Conservation (phyloP, 2,888 invertebrate genomes). For the Nomada ruficornis region DNA sequence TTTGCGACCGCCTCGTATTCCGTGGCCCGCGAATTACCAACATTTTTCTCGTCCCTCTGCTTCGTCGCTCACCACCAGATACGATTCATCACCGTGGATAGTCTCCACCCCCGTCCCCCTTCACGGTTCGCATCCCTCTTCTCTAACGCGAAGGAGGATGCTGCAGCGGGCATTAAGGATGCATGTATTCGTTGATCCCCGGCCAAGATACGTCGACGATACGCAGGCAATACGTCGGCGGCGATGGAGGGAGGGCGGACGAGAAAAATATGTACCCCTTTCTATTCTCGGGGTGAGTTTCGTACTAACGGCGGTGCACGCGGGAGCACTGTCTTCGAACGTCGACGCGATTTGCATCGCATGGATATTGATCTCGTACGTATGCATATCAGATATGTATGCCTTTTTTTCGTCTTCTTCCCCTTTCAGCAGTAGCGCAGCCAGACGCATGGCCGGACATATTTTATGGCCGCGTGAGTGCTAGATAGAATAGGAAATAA, state of each 20-base stretch:
- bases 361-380: slow-evolving; percentile 18
- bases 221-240: slow-evolving; percentile 76
- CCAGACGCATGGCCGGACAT: too few relatives aligned
- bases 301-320: slow-evolving; percentile 12
- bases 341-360: slow-evolving; percentile 54
- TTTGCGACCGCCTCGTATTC: slow-evolving; percentile 18
- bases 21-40: slow-evolving; percentile 29
- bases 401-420: too few relatives aligned
- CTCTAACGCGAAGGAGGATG: slow-evolving; percentile 12
- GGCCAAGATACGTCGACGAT: slow-evolving; percentile 74
- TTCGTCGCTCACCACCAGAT: slow-evolving; percentile 69
- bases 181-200: slow-evolving; percentile 80
- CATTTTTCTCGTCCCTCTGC: slow-evolving; percentile 54
- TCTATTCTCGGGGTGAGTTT: slow-evolving; percentile 48
- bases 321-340: slow-evolving; percentile 37
- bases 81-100: slow-evolving; percentile 77
- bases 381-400: too few relatives aligned
- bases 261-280: slow-evolving; percentile 77
- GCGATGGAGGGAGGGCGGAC: slow-evolving; percentile 38
- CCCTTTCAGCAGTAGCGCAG: too few relatives aligned
- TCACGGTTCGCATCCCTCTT: not conserved
- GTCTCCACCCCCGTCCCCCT: slow-evolving; percentile 12
- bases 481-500: too few relatives aligned
- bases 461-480: too few relatives aligned
- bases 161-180: slow-evolving; percentile 73